Evolutionary conservation across 2,113 vertebrate genomes (phyloP), one percentile per base, ranked within the genome.

Genomic region (Eonycteris spelaea): DNA sequence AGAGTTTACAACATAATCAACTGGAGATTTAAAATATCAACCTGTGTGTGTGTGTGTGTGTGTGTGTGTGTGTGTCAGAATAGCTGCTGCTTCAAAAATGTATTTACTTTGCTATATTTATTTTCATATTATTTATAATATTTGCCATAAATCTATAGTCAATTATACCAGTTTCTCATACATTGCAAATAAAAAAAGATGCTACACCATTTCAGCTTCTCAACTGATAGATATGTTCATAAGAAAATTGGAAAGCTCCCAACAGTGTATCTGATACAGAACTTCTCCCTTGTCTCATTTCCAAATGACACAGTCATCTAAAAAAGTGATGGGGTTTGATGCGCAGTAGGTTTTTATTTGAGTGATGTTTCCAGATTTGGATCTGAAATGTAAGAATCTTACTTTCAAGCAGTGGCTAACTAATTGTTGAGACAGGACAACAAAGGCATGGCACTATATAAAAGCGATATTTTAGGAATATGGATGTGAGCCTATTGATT

Each of bases 1-100:
- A 86, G 73, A 67, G 71, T 83, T 55, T 38, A 43, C 30, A 22
- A 67, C 33, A 45, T 30, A 53, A 85, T 83, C 84, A 65, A 18
- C 53, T 38, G 6, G 38, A 86, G 84, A 96, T 94, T 86, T 78
- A 77, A 91, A 83, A 71, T 63, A 83, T 83, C 84, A 28, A 18
- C 92, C 74, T 94, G 19, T 53, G 40, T 57, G n/a, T 30, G 83
- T 80, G 67, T 35, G 63, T 93, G 45, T 53, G 70, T 43, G 19
- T 53, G 40, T 57, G n/a, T 30, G 83, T 80, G 67, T 35, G 63
- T 93, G 45, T 53, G 70, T 90, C 73, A 33, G 19, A 59, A 40
- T 33, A 30, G 40, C 74, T 78, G 67, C 28, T 59, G 59, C 67
- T 57, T 82, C 15, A n/a, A n/a, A 78, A 59, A 16, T 24, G 3